phyloP scores from a whole-genome alignment of 2,113 vertebrate species.

The Leucopsar rothschildi region DNA sequence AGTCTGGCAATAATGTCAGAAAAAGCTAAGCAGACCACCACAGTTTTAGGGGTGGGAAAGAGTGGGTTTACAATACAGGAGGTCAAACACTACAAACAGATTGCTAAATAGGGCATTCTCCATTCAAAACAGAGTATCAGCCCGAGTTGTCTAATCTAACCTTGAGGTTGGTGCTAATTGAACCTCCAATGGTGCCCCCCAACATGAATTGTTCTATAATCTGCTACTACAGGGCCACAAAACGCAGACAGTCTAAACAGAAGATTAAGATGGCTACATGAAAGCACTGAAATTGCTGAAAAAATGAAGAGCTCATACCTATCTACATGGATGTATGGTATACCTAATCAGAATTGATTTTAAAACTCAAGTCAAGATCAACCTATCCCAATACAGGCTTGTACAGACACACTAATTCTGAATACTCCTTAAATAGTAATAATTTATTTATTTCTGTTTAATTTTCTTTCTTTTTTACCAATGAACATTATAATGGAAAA shows the following conservation, averaged over 20 bases:
- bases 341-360: not conserved
- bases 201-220: not conserved
- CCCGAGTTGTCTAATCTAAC: not conserved
- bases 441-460: not conserved
- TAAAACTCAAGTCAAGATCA: not conserved
- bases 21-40: not conserved
- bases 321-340: not conserved
- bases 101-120: not conserved
- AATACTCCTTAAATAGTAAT: not conserved
- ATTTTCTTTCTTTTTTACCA: not conserved
- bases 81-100: not conserved
- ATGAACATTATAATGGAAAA: not conserved
- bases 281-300: not conserved
- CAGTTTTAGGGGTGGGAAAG: accelerated
- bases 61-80: not conserved
- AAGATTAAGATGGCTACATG: not conserved
- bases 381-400: not conserved
- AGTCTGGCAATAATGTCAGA: not conserved
- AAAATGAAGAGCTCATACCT: not conserved
- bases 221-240: not conserved
- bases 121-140: not conserved
- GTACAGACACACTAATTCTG: not conserved
- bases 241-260: not conserved
- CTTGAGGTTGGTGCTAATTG: not conserved
- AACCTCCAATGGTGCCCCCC: not conserved